These are phyloP conservation scores for Bellardia pandia DNA, from an alignment of 2,888 invertebrate species.

Conservation along the genomic window DNA sequence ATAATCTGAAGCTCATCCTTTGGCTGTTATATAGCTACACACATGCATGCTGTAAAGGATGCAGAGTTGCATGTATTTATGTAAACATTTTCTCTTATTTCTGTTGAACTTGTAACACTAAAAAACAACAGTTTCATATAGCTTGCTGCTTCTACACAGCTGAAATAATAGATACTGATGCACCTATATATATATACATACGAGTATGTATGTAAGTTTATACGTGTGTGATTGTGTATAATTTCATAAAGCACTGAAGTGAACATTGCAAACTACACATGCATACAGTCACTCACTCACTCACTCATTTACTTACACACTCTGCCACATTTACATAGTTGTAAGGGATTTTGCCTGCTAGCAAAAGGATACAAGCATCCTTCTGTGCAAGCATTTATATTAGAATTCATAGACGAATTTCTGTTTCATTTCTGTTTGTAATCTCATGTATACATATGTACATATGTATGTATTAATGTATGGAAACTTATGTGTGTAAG, in stretches of 20 bases:
- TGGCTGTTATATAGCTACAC: slow-evolving; percentile 23
- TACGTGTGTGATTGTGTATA: background rate
- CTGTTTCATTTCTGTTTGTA: background rate
- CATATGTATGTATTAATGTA: background rate
- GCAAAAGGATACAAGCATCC: background rate
- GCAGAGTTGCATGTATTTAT: slow-evolving; percentile 7
- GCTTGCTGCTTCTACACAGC: slow-evolving; percentile 11
- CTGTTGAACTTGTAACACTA: slow-evolving; percentile 46
- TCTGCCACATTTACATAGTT: slow-evolving; percentile 3
- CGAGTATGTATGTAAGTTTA: background rate
- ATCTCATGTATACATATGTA: background rate
- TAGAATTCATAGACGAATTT: background rate
- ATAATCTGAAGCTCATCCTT: slow-evolving; percentile 56
- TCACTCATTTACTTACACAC: background rate
- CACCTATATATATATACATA: no score
- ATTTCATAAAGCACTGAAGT: background rate
- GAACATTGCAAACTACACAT: background rate
- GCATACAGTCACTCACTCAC: background rate
- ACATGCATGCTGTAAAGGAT: background rate
- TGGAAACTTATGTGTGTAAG: background rate
- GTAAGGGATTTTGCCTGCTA: slow-evolving; percentile 23
- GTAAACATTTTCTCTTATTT: slow-evolving; percentile 30
- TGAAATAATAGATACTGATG: slow-evolving; percentile 25
- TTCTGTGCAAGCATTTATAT: slow-evolving; percentile 16
- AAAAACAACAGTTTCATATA: slow-evolving; percentile 12